A percentile compares a stretch with the other conserved stretches of the same genome.
These are phyloP conservation scores for Caenorhabditis brenneri DNA, from an alignment of 1,140 invertebrate species.

Conservation along the genomic window DNA sequence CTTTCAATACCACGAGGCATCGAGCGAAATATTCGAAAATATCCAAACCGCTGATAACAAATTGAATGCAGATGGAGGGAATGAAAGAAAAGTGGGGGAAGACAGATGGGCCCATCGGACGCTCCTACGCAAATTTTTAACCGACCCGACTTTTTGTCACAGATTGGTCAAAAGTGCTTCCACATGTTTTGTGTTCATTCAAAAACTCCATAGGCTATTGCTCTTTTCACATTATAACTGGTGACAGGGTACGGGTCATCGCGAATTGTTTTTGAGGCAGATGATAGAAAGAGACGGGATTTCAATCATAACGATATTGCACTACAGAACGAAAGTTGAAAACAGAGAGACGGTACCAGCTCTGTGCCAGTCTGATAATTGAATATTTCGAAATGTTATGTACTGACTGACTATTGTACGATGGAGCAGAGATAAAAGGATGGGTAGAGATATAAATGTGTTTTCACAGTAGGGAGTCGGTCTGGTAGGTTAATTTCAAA, in stretches of 20 bases:
- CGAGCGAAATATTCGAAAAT: not conserved
- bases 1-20: not conserved
- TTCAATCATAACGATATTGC: not conserved
- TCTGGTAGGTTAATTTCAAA: too few species aligned
- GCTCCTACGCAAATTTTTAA: constrained; percentile 23
- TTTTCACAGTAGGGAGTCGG: too few species aligned
- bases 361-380: too few species aligned
- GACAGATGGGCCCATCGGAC: not conserved
- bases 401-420: too few species aligned
- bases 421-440: not conserved
- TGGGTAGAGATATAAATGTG: not conserved
- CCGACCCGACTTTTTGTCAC: constrained; percentile 19
- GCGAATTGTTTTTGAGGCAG: constrained; percentile 3
- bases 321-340: too few species aligned
- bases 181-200: constrained; percentile 17
- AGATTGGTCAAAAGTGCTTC: constrained; percentile 38
- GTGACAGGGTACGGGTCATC: constrained; percentile 23
- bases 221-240: not conserved
- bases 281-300: not conserved
- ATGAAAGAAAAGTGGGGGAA: not conserved
- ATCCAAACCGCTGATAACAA: constrained; percentile 15
- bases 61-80: constrained; percentile 6
- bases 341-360: too few species aligned
- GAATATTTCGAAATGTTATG: too few species aligned
- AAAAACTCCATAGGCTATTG: not conserved